Evolutionary conservation across 1,140 invertebrate species (phyloP), one percentile per base, ranked within the genome.

Genomic region (Himalopsyche phryganea): DNA sequence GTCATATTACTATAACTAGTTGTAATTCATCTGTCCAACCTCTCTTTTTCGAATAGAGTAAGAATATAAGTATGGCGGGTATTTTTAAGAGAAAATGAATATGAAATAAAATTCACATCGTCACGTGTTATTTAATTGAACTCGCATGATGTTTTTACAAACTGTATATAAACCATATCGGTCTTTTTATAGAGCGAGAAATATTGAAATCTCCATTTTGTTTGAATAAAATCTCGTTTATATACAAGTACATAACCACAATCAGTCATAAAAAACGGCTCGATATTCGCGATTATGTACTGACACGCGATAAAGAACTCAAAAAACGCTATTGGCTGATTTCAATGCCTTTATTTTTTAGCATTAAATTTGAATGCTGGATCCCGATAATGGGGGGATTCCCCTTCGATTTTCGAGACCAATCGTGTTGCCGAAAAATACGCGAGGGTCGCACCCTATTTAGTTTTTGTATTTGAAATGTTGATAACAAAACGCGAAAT

Each of bases 311-410:
- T 32, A 14, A 10, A 49, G 10, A 46, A 5, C 54, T 15, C 38
- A 38, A 52, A 50, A 55, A n/a, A n/a, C n/a, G 5, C 52, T 19
- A 61, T 61, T 61, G 59, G 59, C 46, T 36, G 48, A 47, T 56
- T 51, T 40, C 2, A 15, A 13, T 47, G 19, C 47, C 40, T 40
- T 38, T 10, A n/a, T 61, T 61, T 61, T 61, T 61, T 58, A 53
- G 35, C 50, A 50, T 51, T 13, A 47, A 59, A 59, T 59, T 51
- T 59, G 28, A 41, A 59, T 40, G 51, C 51, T 7, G 23, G 20
- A 28, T 33, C 23, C 17, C 32, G 23, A 9, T 28, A 9, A 3
- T 28, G 32, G 38, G 42, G 48, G 41, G 41, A 40, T 38, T 17
- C 38, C 38, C 47, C 55, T n/a, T 50, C 32, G 13, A 20, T 13